These are phyloP conservation scores for Atta colombica DNA, from an alignment of 1,140 invertebrate genomes.

Conservation along the genomic window DNA sequence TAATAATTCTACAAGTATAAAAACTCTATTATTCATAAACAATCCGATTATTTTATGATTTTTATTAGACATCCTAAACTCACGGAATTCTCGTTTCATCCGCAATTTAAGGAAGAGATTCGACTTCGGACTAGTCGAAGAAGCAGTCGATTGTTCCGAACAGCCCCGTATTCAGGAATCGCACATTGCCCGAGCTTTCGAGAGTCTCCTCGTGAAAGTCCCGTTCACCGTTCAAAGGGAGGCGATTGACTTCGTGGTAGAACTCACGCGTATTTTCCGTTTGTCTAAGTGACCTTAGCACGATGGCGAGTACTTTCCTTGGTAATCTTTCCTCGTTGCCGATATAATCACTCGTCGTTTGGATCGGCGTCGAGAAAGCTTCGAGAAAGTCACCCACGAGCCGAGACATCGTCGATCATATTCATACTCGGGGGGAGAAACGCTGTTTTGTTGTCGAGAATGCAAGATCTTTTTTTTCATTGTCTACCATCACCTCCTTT, in stretches of 20 bases:
- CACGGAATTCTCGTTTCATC: neutral
- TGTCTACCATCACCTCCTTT: neutral
- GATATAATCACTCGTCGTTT: constrained; percentile 18
- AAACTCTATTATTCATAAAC: neutral
- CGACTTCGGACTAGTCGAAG: neutral
- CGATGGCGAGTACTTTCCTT: constrained; percentile 48
- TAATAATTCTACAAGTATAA: neutral
- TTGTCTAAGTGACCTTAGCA: constrained; percentile 45
- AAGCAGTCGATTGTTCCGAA: constrained; percentile 1
- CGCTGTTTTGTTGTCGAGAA: neutral
- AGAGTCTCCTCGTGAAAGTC: constrained; percentile 57
- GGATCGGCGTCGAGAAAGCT: constrained; percentile 58
- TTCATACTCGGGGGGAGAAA: constrained; percentile 53
- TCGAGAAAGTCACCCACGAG: constrained; percentile 60
- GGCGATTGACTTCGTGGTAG: neutral
- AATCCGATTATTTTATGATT: neutral
- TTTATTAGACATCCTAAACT: neutral
- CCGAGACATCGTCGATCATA: constrained; percentile 51
- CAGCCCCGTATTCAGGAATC: neutral
- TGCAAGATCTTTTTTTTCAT: neutral
- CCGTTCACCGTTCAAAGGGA: constrained; percentile 47
- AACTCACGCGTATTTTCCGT: constrained; percentile 8
- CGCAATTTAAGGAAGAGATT: neutral
- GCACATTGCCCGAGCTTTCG: constrained; percentile 35
- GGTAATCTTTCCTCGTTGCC: constrained; percentile 21